Evolutionary conservation across 2,113 vertebrate species (phyloP).

Genomic region (Cyanistes caeruleus): DNA sequence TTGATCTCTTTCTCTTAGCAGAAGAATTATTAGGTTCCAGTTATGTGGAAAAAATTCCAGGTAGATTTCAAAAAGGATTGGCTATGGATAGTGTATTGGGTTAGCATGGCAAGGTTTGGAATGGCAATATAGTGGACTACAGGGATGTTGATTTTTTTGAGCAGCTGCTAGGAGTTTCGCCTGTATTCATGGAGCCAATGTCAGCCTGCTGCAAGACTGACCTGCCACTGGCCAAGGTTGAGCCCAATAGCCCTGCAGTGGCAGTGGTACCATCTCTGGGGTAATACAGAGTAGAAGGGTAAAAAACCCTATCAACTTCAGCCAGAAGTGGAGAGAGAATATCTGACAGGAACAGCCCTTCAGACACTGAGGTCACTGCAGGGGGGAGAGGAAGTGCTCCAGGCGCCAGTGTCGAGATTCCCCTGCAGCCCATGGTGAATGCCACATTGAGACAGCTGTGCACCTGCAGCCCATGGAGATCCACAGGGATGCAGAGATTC

Average conservation of each 20-base stretch:
- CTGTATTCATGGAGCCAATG: not conserved
- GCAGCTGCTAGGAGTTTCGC: not conserved
- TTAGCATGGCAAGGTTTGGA: not conserved
- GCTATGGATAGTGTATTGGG: not conserved
- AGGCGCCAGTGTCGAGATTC: not conserved
- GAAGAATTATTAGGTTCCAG: not conserved
- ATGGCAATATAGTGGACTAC: not conserved
- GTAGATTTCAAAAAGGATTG: not conserved
- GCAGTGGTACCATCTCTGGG: not conserved
- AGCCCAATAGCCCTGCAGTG: not conserved
- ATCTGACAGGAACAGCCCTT: not conserved
- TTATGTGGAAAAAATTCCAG: not conserved
- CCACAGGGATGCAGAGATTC: not conserved
- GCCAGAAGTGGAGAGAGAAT: not conserved
- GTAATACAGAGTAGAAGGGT: not conserved
- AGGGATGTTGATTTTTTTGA: not conserved
- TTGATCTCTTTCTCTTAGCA: not conserved
- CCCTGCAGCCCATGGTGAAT: not conserved
- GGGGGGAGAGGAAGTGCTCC: not conserved
- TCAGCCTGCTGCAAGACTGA: not conserved
- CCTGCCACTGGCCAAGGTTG: fast-evolving
- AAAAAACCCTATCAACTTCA: not conserved
- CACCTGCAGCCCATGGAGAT: not conserved
- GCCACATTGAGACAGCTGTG: not conserved
- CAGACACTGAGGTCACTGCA: not conserved